Evolutionary conservation across 2,113 vertebrate genomes (phyloP).

Genomic region (Naja naja): DNA sequence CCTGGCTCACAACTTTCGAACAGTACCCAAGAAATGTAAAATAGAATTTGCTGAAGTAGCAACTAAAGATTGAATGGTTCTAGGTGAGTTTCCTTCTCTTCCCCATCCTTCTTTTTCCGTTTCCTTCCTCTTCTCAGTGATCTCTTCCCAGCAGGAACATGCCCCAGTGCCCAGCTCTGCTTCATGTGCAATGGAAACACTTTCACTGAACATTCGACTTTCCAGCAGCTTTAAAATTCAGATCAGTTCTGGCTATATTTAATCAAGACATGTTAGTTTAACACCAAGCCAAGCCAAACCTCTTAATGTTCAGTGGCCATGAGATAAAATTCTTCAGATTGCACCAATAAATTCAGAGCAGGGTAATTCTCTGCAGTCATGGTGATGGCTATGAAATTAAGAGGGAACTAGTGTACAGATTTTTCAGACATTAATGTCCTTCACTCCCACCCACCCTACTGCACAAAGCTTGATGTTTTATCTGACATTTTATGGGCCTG

Average conservation of each 20-base stretch:
- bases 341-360: conserved; percentile 71
- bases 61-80: not conserved
- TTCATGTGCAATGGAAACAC: conserved; percentile 63
- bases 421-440: conserved; percentile 14
- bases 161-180: conserved; percentile 51
- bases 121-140: conserved; percentile 24
- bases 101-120: not conserved
- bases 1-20: not conserved
- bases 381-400: conserved; percentile 52
- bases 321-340: conserved; percentile 72
- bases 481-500: not conserved
- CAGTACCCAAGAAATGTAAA: not conserved
- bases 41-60: not conserved
- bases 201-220: conserved; percentile 67
- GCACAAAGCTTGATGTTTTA: not conserved
- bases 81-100: not conserved
- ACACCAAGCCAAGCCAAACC: conserved; percentile 75
- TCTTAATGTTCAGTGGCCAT: conserved; percentile 74
- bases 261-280: conserved; percentile 79
- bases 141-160: conserved; percentile 28
- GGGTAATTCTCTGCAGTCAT: conserved; percentile 57
- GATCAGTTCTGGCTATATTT: conserved; percentile 74
- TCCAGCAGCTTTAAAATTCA: conserved; percentile 75
- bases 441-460: conserved; percentile 26
- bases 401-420: conserved; percentile 43